Evolutionary conservation across 2,113 vertebrate genomes (phyloP).

Genomic region (Rhinogobius similis): DNA sequence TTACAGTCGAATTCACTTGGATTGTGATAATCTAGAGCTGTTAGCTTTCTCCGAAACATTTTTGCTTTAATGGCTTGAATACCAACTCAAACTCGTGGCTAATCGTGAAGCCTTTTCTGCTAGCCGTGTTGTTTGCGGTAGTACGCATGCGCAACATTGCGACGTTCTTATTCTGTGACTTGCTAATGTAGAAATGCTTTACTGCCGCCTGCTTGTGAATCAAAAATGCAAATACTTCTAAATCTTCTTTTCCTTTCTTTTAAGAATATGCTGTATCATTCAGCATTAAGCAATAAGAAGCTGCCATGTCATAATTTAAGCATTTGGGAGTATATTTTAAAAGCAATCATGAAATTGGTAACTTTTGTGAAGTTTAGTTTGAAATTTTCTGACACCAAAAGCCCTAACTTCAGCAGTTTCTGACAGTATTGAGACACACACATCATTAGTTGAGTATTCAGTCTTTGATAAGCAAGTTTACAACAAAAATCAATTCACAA

Average conservation of each 20-base stretch:
- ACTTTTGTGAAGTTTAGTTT: not conserved
- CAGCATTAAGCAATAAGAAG: not conserved
- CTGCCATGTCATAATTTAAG: not conserved
- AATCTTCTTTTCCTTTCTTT: too few relatives aligned
- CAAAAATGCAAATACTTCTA: not conserved
- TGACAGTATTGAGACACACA: too few relatives aligned
- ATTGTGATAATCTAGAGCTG: slow-evolving; percentile 92
- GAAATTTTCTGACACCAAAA: not conserved
- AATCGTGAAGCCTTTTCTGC: not conserved
- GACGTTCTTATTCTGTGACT: not conserved
- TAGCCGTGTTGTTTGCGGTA: not conserved
- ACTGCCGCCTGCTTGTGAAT: not conserved
- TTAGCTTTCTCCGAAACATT: slow-evolving; percentile 93
- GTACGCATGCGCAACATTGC: slow-evolving; percentile 38
- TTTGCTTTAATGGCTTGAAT: not conserved
- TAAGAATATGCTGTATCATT: not conserved
- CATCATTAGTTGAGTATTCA: too few relatives aligned
- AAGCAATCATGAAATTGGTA: not conserved
- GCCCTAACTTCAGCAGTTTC: not conserved
- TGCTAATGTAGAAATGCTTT: too few relatives aligned
- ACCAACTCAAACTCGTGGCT: not conserved
- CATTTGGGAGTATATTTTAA: not conserved
- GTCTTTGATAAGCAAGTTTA: not conserved
- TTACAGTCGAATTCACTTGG: slow-evolving; percentile 85
- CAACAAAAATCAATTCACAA: not conserved